These are phyloP conservation scores for Metopia argyrocephala DNA, from an alignment of 2,888 invertebrate genomes.

Conservation along the genomic window DNA sequence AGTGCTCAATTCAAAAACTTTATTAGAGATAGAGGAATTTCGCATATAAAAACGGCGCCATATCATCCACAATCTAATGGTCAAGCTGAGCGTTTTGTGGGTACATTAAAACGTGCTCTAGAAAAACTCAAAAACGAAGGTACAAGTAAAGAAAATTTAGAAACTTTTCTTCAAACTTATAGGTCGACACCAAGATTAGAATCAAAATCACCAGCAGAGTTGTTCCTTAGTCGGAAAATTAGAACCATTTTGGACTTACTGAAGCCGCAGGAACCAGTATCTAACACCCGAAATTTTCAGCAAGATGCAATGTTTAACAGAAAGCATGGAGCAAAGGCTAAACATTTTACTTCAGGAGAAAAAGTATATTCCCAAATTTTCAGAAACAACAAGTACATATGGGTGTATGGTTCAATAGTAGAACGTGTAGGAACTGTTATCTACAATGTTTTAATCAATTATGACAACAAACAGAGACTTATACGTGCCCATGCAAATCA, in stretches of 20 bases:
- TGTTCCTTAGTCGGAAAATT: too few relatives aligned
- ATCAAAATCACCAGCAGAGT: too few relatives aligned
- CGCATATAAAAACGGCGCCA: constrained; percentile 13
- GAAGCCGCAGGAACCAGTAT: too few relatives aligned
- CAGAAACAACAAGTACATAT: background rate
- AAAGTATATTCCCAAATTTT: background rate
- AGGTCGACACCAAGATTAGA: too few relatives aligned
- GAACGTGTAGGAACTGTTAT: background rate
- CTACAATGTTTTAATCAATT: background rate
- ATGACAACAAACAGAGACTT: background rate
- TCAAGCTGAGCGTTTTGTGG: too few relatives aligned
- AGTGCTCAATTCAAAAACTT: constrained; percentile 37
- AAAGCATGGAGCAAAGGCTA: constrained; percentile 14
- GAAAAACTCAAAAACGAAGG: constrained; percentile 4
- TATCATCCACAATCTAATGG: constrained; percentile 24
- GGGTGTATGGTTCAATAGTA: background rate
- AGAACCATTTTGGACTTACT: too few relatives aligned
- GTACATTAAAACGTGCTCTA: background rate
- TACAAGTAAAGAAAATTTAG: background rate
- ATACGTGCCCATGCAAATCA: background rate
- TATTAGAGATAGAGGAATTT: constrained; percentile 4
- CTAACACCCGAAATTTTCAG: background rate
- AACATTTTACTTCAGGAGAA: background rate
- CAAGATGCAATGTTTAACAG: constrained; percentile 2
- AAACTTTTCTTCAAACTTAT: too few relatives aligned